Conservation (phyloP, 2,797 vertebrate genomes). For the Odontamblyopus rebecca region DNA sequence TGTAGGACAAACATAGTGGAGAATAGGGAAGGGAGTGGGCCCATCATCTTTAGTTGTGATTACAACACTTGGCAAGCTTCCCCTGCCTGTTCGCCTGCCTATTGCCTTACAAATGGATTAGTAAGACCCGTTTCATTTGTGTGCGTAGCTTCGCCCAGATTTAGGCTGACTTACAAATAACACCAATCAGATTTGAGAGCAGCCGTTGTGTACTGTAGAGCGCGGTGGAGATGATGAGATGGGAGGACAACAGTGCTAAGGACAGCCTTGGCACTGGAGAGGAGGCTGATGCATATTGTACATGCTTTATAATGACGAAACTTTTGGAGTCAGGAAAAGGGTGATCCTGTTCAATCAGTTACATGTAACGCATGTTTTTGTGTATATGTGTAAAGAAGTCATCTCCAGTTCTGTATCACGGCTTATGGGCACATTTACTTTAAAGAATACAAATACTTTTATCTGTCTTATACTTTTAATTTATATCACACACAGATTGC, state of each 20-base stretch:
- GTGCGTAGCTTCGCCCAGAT: slow-evolving; percentile 69
- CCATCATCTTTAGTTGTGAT: slow-evolving; percentile 77
- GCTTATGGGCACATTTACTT: too few relatives aligned
- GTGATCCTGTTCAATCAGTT: slow-evolving; percentile 62
- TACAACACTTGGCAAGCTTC: slow-evolving; percentile 78
- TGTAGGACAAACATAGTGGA: slow-evolving; percentile 66
- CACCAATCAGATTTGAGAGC: slow-evolving; percentile 75
- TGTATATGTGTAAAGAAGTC: neutral
- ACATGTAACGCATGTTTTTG: slow-evolving; percentile 21
- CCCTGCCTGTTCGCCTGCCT: slow-evolving; percentile 73
- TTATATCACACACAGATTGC: too few relatives aligned
- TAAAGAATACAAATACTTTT: too few relatives aligned
- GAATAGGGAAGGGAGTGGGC: slow-evolving; percentile 71
- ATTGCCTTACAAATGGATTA: slow-evolving; percentile 79
- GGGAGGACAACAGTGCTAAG: slow-evolving; percentile 44
- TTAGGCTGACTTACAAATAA: slow-evolving; percentile 74
- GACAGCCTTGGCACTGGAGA: slow-evolving; percentile 19
- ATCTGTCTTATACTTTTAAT: too few relatives aligned
- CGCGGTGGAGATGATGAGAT: slow-evolving; percentile 46
- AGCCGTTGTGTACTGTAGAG: slow-evolving; percentile 56
- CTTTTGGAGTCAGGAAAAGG: slow-evolving; percentile 45
- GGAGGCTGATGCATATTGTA: slow-evolving; percentile 24
- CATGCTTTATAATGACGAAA: slow-evolving; percentile 49
- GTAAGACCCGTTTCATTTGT: slow-evolving; percentile 70
- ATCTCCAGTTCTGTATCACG: neutral